Evolutionary conservation across 1,140 invertebrate species (phyloP), one percentile per base, ranked within the genome.

Genomic region (Platyscapa corneri): DNA sequence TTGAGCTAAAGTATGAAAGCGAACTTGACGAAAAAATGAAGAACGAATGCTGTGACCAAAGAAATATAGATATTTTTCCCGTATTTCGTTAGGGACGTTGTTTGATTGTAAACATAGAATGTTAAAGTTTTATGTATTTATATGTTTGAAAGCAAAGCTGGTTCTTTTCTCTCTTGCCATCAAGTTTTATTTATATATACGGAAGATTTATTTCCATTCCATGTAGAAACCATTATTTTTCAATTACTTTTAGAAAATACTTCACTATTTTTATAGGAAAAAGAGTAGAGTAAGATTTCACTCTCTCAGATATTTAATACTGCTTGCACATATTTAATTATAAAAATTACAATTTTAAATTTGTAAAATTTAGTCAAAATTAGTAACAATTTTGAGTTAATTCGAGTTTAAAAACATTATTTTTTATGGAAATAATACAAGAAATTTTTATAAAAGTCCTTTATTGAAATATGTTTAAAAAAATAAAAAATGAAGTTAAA

Each of bases 81-180:
- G 27, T 53, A 23, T 80, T 76, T 85, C 42, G 78, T 80, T 76
- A 77, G 75, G 75, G 42, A 78, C 75, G 75, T n/a, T 78, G 53
- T 78, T 78, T 78, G 32, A 84, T 74, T 23, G 78, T 72, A 42
- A 30, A 72, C 34, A 64, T 80, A 49, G 77, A 30, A 32, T 49
- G 37, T 34, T 82, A 6, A 65, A 72, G 49, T 49, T 46, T 37
- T 49, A 79, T 72, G 56, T 81, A 60, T 85, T 75, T 81, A 81
- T 64, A 76, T 76, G 39, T 49, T 65, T 34, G 78, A 86, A 78
- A 60, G 84, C 20, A 30, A 82, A 86, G 80, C 72, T 81, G 80
- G 42, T 82, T 82, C 60, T 86, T 77, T 82, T 83, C 74, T 86
- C 79, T 86, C 74, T 86, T 79, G 14, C 23, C 53, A 46, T 74